Evolutionary conservation across 53 echinoderm and acorn worm species (phyloP).

Genomic region (Astropecten irregularis): DNA sequence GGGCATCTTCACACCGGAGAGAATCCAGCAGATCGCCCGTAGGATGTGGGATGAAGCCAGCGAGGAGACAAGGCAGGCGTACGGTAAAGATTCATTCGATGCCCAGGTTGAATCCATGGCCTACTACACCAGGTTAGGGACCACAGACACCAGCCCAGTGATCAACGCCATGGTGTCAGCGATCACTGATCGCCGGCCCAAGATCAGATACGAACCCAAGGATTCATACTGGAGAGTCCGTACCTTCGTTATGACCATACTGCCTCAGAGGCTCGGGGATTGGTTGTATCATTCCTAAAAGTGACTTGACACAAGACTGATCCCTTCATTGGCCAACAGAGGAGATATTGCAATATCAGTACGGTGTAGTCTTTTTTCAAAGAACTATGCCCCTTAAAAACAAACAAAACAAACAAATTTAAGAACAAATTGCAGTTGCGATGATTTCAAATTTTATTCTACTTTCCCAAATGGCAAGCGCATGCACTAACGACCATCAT

Average conservation of each 20-base stretch:
- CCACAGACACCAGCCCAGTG: conserved; percentile 67
- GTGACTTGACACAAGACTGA: too few relatives aligned
- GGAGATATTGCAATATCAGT: too few relatives aligned
- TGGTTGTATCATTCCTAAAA: conserved; percentile 44
- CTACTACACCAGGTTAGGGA: conserved; percentile 59
- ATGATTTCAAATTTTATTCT: too few relatives aligned
- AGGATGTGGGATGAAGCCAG: conserved; percentile 77
- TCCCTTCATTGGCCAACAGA: too few relatives aligned
- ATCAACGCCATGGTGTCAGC: conserved; percentile 78
- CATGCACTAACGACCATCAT: too few relatives aligned
- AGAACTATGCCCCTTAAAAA: too few relatives aligned
- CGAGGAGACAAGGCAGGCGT: conserved; percentile 64
- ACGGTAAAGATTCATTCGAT: conserved; percentile 67
- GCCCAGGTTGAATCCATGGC: conserved; percentile 64
- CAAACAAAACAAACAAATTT: too few relatives aligned
- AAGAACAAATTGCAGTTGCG: too few relatives aligned
- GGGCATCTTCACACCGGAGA: conserved; percentile 77
- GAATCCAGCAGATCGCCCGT: conserved; percentile 64
- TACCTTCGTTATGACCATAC: conserved; percentile 69
- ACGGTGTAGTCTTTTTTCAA: too few relatives aligned
- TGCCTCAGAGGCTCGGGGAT: conserved; percentile 77
- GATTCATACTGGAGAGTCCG: conserved; percentile 76
- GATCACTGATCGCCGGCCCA: conserved; percentile 59
- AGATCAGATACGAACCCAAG: conserved; percentile 76
- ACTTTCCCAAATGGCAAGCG: too few relatives aligned